These are phyloP conservation scores for Drosophila phalerata DNA, from an alignment of 2,888 invertebrate genomes.

Conservation along the genomic window DNA sequence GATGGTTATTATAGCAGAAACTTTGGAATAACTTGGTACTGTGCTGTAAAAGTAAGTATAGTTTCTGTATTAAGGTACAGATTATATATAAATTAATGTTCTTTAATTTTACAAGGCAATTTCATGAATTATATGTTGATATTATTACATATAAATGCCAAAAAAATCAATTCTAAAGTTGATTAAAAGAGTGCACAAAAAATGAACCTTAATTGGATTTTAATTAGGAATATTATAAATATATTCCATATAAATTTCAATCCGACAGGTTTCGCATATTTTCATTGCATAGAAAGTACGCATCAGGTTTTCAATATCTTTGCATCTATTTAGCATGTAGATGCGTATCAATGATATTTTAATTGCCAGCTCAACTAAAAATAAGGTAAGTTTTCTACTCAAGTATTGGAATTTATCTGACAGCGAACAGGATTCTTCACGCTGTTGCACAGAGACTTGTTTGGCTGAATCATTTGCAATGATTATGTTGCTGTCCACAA, in stretches of 20 bases:
- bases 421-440: constrained; percentile 33
- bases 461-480: constrained; percentile 23
- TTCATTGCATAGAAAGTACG: neutral
- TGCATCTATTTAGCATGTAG: constrained; percentile 1
- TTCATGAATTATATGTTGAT: no score
- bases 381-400: constrained; percentile 6
- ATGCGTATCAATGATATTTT: constrained; percentile 26
- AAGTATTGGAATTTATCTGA: constrained; percentile 10
- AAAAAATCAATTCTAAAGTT: no score
- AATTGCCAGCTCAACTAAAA: constrained; percentile 20
- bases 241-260: neutral
- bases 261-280: neutral
- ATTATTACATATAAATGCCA: no score
- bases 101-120: no score
- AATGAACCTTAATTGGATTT: no score
- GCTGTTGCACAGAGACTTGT: constrained; percentile 21
- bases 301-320: neutral
- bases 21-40: no score
- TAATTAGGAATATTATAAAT: no score
- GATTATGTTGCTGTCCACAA: constrained; percentile 2
- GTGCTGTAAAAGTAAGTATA: no score
- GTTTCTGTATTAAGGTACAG: no score
- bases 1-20: no score
- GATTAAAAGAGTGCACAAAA: no score
- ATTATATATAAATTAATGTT: no score